phyloP scores from a whole-genome alignment of 2,113 vertebrate genomes.

The Shinisaurus crocodilurus region DNA sequence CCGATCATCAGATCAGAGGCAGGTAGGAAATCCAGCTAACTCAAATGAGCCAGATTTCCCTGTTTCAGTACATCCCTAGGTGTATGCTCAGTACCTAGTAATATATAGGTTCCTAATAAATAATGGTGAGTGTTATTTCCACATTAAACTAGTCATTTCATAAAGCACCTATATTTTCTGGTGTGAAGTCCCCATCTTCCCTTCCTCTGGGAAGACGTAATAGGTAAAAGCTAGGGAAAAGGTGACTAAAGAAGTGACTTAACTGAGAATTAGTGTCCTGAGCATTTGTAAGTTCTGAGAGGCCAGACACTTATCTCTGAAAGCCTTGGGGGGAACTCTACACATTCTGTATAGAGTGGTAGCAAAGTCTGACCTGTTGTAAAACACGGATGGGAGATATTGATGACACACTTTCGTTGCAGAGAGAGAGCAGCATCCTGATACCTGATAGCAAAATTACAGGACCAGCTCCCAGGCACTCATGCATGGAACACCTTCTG shows the following conservation, averaged over 20 bases:
- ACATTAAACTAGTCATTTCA: too few relatives aligned
- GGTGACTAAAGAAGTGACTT: neutral
- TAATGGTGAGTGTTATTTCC: too few relatives aligned
- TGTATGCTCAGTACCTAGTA: too few relatives aligned
- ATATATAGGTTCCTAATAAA: too few relatives aligned
- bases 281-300: neutral
- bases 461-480: neutral
- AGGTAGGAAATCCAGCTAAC: too few relatives aligned
- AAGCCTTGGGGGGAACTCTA: neutral
- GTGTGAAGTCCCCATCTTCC: too few relatives aligned
- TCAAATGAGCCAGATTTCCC: too few relatives aligned
- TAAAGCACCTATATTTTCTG: too few relatives aligned
- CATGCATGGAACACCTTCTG: neutral
- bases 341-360: neutral
- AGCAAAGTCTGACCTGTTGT: neutral
- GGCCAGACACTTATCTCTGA: neutral
- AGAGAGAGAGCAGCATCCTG: neutral
- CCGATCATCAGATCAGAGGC: too few relatives aligned
- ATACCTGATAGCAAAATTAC: neutral
- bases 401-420: neutral
- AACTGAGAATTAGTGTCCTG: neutral
- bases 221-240: neutral
- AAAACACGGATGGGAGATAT: neutral
- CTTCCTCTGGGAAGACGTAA: neutral
- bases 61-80: too few relatives aligned